Evolutionary conservation across 1,140 invertebrate genomes (phyloP), one percentile per base, ranked within the genome.

Genomic region (Cydia fagiglandana): DNA sequence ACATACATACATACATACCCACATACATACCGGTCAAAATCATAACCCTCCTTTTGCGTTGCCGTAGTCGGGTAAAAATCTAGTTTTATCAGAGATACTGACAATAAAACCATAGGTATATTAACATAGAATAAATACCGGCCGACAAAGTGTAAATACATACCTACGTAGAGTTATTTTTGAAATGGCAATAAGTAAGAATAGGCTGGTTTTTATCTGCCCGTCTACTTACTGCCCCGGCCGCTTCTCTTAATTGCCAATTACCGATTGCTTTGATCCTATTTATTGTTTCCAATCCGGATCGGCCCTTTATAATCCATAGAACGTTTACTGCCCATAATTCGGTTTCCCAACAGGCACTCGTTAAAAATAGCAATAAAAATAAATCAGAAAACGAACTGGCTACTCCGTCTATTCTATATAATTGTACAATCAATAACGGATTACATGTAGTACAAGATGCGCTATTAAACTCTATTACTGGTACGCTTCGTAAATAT

Each of bases 221-320:
- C 34, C 15, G 34, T 41, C 66, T 70, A 34, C 30, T 70, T 41
- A 70, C 34, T 70, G 34, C 38, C 34, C 45, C 66, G 66, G 15
- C 66, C 38, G 34, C 34, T 70, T 70, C 66, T 38, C 66, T 70
- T 70, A 70, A 70, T 70, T 70, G 66, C 66, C 66, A 70, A 70
- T 70, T 70, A 70, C 66, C n/a, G 66, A 70, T 70, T 70, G 30
- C 66, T 70, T 70, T 70, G 66, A 70, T 70, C 66, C 66, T 70
- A 70, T 70, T 70, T 70, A 70, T 70, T 70, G 66, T 70, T 70
- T 70, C 34, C 34, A 34, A 38, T 15, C n/a, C 66, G 24, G 66
- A 70, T 70, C 17, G 30, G 66, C 66, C 66, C 66, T 70, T 70
- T 70, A 70, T 70, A 45, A 70, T 70, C 66, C 66, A 70, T 20